Conservation (phyloP, 2,797 vertebrate genomes). For the Huso huso region DNA sequence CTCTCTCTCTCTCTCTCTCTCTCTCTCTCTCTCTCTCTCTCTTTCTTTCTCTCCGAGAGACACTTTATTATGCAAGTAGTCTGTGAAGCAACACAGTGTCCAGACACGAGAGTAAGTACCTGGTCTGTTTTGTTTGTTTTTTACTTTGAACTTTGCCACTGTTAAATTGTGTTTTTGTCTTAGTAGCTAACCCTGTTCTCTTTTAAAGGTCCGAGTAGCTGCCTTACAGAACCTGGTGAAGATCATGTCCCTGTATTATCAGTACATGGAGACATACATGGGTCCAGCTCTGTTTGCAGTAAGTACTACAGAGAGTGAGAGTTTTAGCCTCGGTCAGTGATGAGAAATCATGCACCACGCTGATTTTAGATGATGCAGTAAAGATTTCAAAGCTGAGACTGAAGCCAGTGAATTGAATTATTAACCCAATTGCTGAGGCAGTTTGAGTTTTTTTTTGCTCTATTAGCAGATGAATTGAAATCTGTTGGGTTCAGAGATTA, state of each 20-base stretch:
- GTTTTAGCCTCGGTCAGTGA: neutral
- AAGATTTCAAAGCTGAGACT: no score
- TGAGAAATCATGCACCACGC: neutral
- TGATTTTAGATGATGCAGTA: neutral
- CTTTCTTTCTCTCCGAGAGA: constrained; percentile 74
- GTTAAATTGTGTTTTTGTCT: neutral
- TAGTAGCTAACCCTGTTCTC: neutral
- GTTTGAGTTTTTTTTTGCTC: no score
- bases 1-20: constrained; percentile 7
- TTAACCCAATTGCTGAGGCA: no score
- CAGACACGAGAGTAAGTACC: constrained; percentile 84
- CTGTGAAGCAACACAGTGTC: constrained; percentile 96
- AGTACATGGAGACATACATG: constrained; percentile 99
- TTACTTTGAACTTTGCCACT: neutral
- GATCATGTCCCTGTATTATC: constrained; percentile 97
- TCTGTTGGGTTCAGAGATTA: no score
- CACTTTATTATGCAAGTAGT: constrained; percentile 99
- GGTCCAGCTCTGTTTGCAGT: constrained; percentile 94
- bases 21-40: no score
- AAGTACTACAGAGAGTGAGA: constrained; percentile 41
- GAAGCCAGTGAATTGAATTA: no score
- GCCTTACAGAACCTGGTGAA: constrained; percentile 97
- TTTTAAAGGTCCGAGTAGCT: constrained; percentile 82
- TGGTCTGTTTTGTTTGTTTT: no score
- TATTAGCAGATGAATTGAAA: no score